phyloP scores from a whole-genome alignment of 2,888 invertebrate species.

The Hemicrepidius hirtus region DNA sequence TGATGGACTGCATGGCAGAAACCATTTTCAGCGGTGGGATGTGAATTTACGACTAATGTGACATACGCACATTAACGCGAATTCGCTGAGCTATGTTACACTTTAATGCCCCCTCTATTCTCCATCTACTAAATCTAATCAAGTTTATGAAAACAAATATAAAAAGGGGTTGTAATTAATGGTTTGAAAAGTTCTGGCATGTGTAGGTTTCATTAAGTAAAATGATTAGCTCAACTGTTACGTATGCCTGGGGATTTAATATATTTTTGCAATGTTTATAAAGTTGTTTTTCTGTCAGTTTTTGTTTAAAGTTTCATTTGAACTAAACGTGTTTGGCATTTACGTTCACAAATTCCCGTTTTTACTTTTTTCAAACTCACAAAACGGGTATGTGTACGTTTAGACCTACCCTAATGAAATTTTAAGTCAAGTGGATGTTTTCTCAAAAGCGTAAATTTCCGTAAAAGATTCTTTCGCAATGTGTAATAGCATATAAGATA shows the following conservation, averaged over 20 bases:
- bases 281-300: neutral
- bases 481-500: constrained; percentile 20
- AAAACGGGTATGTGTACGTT: neutral
- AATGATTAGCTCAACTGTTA: too few species aligned
- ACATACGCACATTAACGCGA: constrained; percentile 35
- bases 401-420: neutral
- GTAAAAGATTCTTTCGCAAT: constrained; percentile 4
- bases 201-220: too few species aligned
- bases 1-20: constrained; percentile 38
- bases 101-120: constrained; percentile 14
- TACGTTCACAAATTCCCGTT: neutral
- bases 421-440: constrained; percentile 3
- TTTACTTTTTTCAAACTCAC: neutral
- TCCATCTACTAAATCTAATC: constrained; percentile 3
- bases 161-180: neutral
- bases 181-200: too few species aligned
- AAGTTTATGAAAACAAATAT: neutral
- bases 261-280: neutral
- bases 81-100: constrained; percentile 23
- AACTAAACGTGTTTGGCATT: neutral
- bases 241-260: neutral
- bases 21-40: constrained; percentile 30
- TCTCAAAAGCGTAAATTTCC: constrained; percentile 8
- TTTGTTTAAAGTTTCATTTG: neutral
- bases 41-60: constrained; percentile 38